Base-by-base conservation (phyloP, 2,797 vertebrate species). In the Lagorchestes hirsutus region DNA sequence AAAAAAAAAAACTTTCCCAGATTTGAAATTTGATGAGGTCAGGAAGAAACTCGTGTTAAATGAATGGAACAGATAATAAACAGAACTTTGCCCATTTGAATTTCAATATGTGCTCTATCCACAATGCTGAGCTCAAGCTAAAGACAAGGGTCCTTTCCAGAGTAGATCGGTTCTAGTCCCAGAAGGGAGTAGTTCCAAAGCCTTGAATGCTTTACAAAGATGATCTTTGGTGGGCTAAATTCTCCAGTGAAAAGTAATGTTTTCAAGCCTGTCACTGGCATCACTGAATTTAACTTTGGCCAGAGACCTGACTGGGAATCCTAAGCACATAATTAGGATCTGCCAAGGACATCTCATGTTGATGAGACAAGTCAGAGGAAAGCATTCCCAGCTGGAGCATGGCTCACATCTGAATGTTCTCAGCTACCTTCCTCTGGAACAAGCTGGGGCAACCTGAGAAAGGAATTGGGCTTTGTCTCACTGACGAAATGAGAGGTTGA, bases 331-430 rank as follows among this genome's bases (percentile, higher is more conserved):
- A 98, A 97, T 98, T 97, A 97, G 57, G 34, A 93, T 58, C 97
- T 97, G 96, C 94, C 96, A 97, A 97, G 95, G 97, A 97, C 94
- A 97, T 96, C 67, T 92, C 97, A 97, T 58, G 82, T 97, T 96
- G 98, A 97, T 90, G 93, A 97, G 54, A 27, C 16, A 57, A 97
- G 90, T 91, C 87, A 94, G 90, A 67, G 34, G 97, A 94, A 93
- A 34, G 40, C 16, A 96, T 98, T 96, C 95, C 93, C 74, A 92
- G 93, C 96, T 95, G 91, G 56, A 90, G 24, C 13, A 96, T 95
- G 90, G 52, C 95, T 97, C 93, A n/a, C 93, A 93, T 92, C 56
- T 92, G 54, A 93, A 92, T 92, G 55, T 92, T 74, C 0, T 95
- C 56, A 54, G 93, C n/a, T 94, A 95, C 95, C 82, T 62, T 92